Conservation (phyloP, 2,888 invertebrate species). For the Nineta flava region DNA sequence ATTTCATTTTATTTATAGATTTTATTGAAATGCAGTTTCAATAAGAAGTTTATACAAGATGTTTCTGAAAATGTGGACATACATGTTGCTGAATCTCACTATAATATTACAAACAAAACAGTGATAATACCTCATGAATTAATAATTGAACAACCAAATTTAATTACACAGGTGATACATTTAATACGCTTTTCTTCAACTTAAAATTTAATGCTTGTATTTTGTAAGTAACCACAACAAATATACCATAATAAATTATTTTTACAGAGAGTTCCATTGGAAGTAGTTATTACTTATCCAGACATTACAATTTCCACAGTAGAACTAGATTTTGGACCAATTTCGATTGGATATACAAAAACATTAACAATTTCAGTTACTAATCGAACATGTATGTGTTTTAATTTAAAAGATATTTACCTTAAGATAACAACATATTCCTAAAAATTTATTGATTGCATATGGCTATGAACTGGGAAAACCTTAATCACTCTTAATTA, state of each 20-base stretch:
- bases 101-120: neutral
- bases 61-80: no score
- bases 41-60: no score
- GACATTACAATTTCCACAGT: conserved; percentile 14
- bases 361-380: conserved; percentile 14
- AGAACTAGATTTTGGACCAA: conserved; percentile 17
- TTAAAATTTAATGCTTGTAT: no score
- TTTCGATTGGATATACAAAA: conserved; percentile 16
- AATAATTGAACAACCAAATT: neutral
- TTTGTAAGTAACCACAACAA: no score
- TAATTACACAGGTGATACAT: neutral
- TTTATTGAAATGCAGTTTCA: no score
- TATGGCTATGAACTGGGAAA: no score
- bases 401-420: neutral
- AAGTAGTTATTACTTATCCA: conserved; percentile 16
- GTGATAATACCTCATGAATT: neutral
- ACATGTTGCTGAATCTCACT: neutral
- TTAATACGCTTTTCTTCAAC: no score
- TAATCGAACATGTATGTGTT: conserved; percentile 12
- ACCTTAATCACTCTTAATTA: no score
- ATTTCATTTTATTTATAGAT: no score
- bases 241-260: neutral
- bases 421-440: no score
- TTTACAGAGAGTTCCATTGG: conserved; percentile 16
- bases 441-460: no score